phyloP scores from a whole-genome alignment of 2,797 vertebrate species.

The Typhlichthys subterraneus region DNA sequence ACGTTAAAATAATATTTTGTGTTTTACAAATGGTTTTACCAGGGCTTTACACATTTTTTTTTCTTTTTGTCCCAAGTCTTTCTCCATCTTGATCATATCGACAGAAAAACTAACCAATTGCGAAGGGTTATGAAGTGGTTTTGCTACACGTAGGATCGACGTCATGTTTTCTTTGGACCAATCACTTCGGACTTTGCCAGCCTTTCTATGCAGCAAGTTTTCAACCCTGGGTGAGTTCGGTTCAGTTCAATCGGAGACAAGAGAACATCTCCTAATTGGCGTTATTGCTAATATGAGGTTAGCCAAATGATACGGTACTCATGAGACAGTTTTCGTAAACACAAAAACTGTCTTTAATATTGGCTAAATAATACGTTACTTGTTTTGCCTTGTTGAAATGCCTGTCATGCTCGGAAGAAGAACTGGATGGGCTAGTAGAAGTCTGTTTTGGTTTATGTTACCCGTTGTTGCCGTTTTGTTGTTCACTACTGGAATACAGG shows the following conservation, averaged over 20 bases:
- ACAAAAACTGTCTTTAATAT: not conserved
- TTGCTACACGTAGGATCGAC: not conserved
- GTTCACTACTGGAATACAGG: slow-evolving; percentile 59
- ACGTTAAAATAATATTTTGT: no score
- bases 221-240: slow-evolving; percentile 18
- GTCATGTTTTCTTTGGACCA: slow-evolving; percentile 40
- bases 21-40: no score
- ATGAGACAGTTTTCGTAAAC: not conserved
- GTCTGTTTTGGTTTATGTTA: slow-evolving; percentile 41
- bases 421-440: slow-evolving; percentile 42
- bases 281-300: slow-evolving; percentile 50
- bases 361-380: slow-evolving; percentile 6
- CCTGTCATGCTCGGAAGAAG: slow-evolving; percentile 43
- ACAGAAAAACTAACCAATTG: not conserved
- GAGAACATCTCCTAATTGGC: slow-evolving; percentile 4
- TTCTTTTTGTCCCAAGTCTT: no score
- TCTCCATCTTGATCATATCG: not conserved
- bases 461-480: slow-evolving; percentile 54
- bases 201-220: slow-evolving; percentile 1
- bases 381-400: slow-evolving; percentile 56
- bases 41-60: no score
- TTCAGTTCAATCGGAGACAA: slow-evolving; percentile 22
- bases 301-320: slow-evolving; percentile 24
- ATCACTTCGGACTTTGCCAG: slow-evolving; percentile 18
- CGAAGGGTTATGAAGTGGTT: not conserved